phyloP scores from a whole-genome alignment of 2,888 invertebrate genomes.

The Machimus atricapillus region DNA sequence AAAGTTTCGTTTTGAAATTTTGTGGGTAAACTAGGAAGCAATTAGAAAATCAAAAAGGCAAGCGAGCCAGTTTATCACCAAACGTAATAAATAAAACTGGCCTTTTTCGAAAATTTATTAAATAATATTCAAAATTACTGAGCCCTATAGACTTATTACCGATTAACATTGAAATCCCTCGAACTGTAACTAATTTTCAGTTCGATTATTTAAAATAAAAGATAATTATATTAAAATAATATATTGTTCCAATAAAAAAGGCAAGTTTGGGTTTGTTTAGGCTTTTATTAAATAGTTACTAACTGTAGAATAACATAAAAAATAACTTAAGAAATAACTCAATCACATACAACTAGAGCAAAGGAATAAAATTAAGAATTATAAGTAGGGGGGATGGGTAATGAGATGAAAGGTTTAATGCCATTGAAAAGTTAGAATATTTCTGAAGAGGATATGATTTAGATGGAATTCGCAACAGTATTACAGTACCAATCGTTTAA shows the following conservation, averaged over 20 bases:
- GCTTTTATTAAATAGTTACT: neutral
- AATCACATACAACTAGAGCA: constrained; percentile 24
- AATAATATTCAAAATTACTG: too few relatives aligned
- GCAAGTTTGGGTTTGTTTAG: neutral
- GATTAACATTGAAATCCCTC: too few relatives aligned
- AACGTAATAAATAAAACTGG: too few relatives aligned
- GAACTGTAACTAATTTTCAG: too few relatives aligned
- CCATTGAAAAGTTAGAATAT: neutral
- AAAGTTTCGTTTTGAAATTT: too few relatives aligned
- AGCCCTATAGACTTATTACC: too few relatives aligned
- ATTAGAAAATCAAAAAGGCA: too few relatives aligned
- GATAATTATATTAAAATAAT: too few relatives aligned
- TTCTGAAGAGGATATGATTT: neutral
- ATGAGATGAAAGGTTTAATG: neutral
- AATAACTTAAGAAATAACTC: constrained; percentile 19
- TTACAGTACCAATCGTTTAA: neutral
- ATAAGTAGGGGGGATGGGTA: neutral
- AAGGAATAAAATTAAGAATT: neutral
- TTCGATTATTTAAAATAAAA: too few relatives aligned
- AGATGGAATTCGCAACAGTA: neutral
- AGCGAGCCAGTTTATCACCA: too few relatives aligned
- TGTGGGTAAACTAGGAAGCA: too few relatives aligned
- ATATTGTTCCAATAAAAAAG: neutral
- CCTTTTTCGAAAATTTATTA: too few relatives aligned
- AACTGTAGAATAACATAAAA: constrained; percentile 9